These are phyloP conservation scores for Tipula lateralis DNA, from an alignment of 2,888 invertebrate genomes.

Conservation along the genomic window DNA sequence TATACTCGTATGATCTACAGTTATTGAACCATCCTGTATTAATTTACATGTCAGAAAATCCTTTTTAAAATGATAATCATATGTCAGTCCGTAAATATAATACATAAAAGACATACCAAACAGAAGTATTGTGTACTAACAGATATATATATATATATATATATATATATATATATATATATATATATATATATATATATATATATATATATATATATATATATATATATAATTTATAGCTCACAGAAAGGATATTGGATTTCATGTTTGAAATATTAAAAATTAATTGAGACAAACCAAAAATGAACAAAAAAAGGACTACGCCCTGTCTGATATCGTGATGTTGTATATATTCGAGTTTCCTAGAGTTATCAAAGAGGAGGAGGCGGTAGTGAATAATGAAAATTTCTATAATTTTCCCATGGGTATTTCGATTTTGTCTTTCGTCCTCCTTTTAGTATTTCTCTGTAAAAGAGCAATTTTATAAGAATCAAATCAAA, in stretches of 20 bases:
- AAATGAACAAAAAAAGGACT: neutral
- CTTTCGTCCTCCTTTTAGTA: neutral
- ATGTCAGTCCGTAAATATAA: neutral
- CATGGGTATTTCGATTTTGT: neutral
- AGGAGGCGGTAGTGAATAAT: neutral
- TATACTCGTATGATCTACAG: neutral
- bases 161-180: too few relatives aligned
- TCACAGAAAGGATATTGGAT: neutral
- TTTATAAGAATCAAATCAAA: neutral
- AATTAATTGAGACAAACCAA: neutral
- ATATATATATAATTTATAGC: neutral
- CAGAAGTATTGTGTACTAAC: too few relatives aligned
- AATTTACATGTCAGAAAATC: neutral
- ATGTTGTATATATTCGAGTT: neutral
- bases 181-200: too few relatives aligned
- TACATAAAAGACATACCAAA: neutral
- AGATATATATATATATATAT: too few relatives aligned
- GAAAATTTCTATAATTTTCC: neutral
- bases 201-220: too few relatives aligned
- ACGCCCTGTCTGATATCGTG: neutral
- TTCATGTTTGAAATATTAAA: slow-evolving; percentile 24
- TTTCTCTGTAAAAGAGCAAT: neutral
- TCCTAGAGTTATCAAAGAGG: neutral
- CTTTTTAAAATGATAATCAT: neutral
- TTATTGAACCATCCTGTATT: neutral